Percentiles rank a stretch among this genome's conserved stretches.
Evolutionary conservation across 2,888 invertebrate genomes (phyloP).

Genomic region (Oxytorus armatus): DNA sequence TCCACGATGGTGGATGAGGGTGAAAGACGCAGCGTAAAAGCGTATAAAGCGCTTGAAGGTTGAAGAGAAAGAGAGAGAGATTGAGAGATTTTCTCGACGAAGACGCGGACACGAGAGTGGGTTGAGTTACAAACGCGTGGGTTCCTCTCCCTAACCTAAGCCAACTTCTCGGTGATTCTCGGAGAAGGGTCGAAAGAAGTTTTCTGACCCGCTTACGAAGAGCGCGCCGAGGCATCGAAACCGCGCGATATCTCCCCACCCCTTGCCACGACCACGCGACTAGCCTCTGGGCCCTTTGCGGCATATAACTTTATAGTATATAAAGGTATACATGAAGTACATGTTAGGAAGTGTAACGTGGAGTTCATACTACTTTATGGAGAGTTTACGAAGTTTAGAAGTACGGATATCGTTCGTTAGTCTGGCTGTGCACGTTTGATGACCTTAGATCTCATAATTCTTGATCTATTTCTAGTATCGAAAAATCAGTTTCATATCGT

Average conservation of each 20-base stretch:
- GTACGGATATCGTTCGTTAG: conserved; percentile 75
- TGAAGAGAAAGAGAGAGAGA: conserved; percentile 45
- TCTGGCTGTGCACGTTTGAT: no score
- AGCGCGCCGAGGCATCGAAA: conserved; percentile 38
- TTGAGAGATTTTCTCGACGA: conserved; percentile 56
- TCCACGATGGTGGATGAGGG: conserved; percentile 26
- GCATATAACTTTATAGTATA: not conserved
- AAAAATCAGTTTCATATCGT: not conserved
- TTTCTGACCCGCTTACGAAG: conserved; percentile 83
- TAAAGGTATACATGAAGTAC: not conserved
- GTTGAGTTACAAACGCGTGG: conserved; percentile 73
- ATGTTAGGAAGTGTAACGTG: conserved; percentile 55
- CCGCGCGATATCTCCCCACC: conserved; percentile 22
- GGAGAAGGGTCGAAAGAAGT: conserved; percentile 82
- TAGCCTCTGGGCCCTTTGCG: not conserved
- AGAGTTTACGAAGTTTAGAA: conserved; percentile 82
- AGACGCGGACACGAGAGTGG: conserved; percentile 59
- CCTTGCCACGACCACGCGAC: not conserved
- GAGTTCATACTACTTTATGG: conserved; percentile 80
- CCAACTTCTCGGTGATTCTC: conserved; percentile 74
- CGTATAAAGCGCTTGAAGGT: conserved; percentile 30
- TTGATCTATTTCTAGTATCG: conserved; percentile 66
- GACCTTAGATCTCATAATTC: no score
- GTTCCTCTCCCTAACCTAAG: conserved; percentile 80
- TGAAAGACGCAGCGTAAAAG: conserved; percentile 30